Evolutionary conservation across 2,797 vertebrate genomes (phyloP), one percentile per base, ranked within the genome.

Genomic region (Etheostoma perlongum): DNA sequence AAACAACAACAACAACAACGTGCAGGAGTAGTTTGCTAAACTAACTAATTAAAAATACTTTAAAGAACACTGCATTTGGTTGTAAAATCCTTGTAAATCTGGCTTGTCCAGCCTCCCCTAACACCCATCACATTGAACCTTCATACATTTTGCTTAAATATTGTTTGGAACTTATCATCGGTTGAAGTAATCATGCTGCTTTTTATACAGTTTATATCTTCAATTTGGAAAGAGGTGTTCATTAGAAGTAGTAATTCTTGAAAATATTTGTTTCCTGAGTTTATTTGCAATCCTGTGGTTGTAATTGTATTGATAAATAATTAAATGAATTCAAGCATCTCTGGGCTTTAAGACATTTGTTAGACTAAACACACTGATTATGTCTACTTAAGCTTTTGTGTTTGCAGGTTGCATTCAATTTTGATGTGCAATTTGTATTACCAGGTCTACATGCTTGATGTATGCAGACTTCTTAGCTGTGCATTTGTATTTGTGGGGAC

Each of bases 401-500:
- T 54, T 66, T n/a, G 63, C 49, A 44, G 68, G 14, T 36, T 66
- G 30, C 9, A 16, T 3, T 70, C n/a, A 40, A 55, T 70, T 53
- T 16, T 59, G 66, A n/a, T 51, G 65, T 53, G 54, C 4, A 13
- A 74, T 63, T 61, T 81, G 27, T 30, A 57, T 60, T 30, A 64
- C 15, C 49, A 21, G 3, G 36, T 21, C 58, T 33, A 2, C n/a
- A 30, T 53, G 74, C 40, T 11, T 67, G 52, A 53, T 55, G 52
- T 59, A 57, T 64, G 36, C 11, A 66, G 44, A 65, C 53, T 83
- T 79, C 75, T 81, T 27, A 67, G 63, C 52, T 54, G 64, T 78
- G 69, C 19, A 62, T 78, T 76, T 85, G 66, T 89, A 67, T 88
- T 87, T 87, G 74, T 84, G 74, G 60, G 64, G 53, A 47, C 47